A percentile compares a stretch with the other conserved stretches of the same genome.
Evolutionary conservation across 2,797 vertebrate genomes (phyloP).

Genomic region (Eulemur rubriventer): DNA sequence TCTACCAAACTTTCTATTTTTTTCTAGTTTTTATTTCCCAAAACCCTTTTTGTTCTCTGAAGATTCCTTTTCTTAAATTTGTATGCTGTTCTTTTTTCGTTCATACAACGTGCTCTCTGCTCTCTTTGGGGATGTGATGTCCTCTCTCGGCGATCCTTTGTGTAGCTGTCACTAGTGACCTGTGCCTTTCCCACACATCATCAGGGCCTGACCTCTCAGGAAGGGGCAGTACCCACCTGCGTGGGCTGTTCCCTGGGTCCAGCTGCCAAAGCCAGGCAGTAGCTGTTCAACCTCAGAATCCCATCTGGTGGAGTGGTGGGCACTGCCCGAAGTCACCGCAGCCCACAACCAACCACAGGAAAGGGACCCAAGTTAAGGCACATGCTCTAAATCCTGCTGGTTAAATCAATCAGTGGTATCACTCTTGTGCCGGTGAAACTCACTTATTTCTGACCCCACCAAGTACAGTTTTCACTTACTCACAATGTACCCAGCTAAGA

Average conservation of each 20-base stretch:
- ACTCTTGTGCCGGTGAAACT: neutral
- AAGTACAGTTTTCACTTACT: neutral
- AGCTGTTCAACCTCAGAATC: neutral
- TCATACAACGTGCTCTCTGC: accelerated
- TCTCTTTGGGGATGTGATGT: neutral
- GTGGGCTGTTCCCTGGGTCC: too few relatives aligned
- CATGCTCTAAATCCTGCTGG: neutral
- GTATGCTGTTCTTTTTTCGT: neutral
- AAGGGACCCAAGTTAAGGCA: neutral
- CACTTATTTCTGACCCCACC: neutral
- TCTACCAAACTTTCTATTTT: neutral
- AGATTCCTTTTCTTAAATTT: neutral
- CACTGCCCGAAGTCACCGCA: accelerated
- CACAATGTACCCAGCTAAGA: neutral
- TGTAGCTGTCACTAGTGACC: neutral
- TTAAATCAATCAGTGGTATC: too few relatives aligned
- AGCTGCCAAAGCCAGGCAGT: too few relatives aligned
- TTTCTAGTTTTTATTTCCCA: neutral
- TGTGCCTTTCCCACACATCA: neutral
- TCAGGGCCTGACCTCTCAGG: neutral
- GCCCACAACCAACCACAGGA: too few relatives aligned
- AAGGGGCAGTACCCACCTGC: neutral
- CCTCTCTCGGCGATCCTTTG: accelerated
- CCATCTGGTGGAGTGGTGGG: accelerated
- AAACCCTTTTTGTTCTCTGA: neutral